Conservation (phyloP, 2,797 vertebrate genomes). For the Enteromius radiatus region DNA sequence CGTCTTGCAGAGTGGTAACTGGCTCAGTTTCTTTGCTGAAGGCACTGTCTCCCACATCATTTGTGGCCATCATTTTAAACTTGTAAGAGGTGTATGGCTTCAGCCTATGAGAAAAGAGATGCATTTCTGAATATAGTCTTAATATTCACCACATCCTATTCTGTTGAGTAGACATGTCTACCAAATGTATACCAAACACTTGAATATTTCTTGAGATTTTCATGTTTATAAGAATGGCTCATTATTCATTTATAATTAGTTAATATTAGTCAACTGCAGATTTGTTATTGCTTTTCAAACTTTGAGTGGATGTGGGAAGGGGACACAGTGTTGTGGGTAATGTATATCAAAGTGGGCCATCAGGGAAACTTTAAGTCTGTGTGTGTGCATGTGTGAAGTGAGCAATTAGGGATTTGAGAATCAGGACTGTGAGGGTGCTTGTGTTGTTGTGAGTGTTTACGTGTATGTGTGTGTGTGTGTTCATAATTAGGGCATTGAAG, state of each 20-base stretch:
- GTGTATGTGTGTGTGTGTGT: slow-evolving; percentile 33
- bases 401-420: slow-evolving; percentile 27
- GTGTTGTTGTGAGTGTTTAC: slow-evolving; percentile 30
- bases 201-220: background rate
- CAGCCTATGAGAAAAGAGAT: slow-evolving; percentile 68
- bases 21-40: slow-evolving; percentile 82
- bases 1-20: slow-evolving; percentile 84
- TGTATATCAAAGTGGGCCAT: slow-evolving; percentile 42
- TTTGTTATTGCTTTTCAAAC: slow-evolving; percentile 39
- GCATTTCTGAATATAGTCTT: background rate
- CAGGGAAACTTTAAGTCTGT: slow-evolving; percentile 12
- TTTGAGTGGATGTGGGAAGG: background rate
- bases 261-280: slow-evolving; percentile 17
- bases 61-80: slow-evolving; percentile 85
- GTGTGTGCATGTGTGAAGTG: slow-evolving; percentile 28
- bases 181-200: background rate
- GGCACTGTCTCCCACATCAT: slow-evolving; percentile 85
- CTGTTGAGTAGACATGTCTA: background rate
- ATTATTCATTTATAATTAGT: slow-evolving; percentile 19
- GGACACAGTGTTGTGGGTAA: slow-evolving; percentile 21
- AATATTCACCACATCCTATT: background rate
- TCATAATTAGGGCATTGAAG: slow-evolving; percentile 40
- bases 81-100: slow-evolving; percentile 86
- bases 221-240: background rate
- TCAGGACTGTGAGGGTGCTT: slow-evolving; percentile 31